Evolutionary conservation across 1,140 invertebrate species (phyloP), one percentile per base, ranked within the genome.

Genomic region (Parasteatoda tepidariorum): DNA sequence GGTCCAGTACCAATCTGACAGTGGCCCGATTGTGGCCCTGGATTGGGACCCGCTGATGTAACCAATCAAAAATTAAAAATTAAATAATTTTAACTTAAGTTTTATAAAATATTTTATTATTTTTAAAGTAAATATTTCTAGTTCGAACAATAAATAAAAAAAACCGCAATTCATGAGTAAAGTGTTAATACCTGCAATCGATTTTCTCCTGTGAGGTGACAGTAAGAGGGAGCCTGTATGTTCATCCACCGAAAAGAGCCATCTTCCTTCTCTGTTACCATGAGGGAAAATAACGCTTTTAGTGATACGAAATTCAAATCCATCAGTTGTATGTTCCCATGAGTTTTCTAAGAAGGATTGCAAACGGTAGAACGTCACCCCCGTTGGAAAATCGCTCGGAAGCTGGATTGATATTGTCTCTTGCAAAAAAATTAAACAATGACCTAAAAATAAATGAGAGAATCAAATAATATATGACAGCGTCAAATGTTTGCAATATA

Each of bases 151-250:
- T n/a, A n/a, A n/a, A n/a, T n/a, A n/a, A n/a, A n/a, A n/a, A n/a
- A n/a, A n/a, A n/a, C n/a, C n/a, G n/a, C n/a, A n/a, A n/a, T n/a
- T n/a, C n/a, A n/a, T n/a, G n/a, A n/a, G n/a, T n/a, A n/a, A n/a
- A n/a, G n/a, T n/a, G n/a, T n/a, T n/a, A n/a, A n/a, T 66, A 78
- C 74, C 74, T 64, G 59, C 9, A 18, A 78, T 78, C 7, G 74
- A 64, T 31, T 64, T 59, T 22, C n/a, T 41, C 15, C 74, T 30
- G 38, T 78, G 74, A 18, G 74, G 74, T 48, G 61, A 38, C 24
- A 78, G 24, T 61, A 78, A 48, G 9, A 78, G 13, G 15, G 74
- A 78, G 15, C 74, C 74, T 2, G 74, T 78, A n/a, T 66, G 38
- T 31, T 78, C 74, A n/a, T 78, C 74, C 2, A 78, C 61, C 7